phyloP scores from a whole-genome alignment of 2,113 vertebrate genomes.

The Xiphophorus hellerii region DNA sequence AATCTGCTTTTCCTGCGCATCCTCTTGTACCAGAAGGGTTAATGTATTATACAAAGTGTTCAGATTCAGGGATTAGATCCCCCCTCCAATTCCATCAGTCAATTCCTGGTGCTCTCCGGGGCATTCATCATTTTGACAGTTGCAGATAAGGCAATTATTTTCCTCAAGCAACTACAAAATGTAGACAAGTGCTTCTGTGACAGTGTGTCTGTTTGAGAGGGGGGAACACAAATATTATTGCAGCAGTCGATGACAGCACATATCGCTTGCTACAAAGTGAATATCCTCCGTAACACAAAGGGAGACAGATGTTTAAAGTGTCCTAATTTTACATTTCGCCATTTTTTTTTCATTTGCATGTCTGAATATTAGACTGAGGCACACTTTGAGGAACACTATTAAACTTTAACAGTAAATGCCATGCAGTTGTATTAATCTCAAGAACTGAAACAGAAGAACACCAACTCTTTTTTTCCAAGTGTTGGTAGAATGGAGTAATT shows the following conservation, averaged over 20 bases:
- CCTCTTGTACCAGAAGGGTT: conserved; percentile 71
- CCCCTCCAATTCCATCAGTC: conserved; percentile 80
- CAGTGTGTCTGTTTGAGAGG: conserved; percentile 76
- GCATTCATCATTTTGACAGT: conserved; percentile 85
- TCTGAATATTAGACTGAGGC: neutral
- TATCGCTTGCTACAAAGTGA: conserved; percentile 51
- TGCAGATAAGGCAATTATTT: conserved; percentile 85
- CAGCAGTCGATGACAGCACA: conserved; percentile 66
- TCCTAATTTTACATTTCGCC: conserved; percentile 47
- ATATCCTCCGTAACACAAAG: conserved; percentile 68
- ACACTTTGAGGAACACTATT: neutral
- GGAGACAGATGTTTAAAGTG: conserved; percentile 70
- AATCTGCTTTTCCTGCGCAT: conserved; percentile 70
- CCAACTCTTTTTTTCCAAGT: neutral
- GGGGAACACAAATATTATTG: conserved; percentile 71
- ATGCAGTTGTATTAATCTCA: neutral
- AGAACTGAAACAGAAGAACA: neutral
- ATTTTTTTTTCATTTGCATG: conserved; percentile 1
- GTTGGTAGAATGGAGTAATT: neutral
- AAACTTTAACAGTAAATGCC: neutral
- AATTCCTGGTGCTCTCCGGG: conserved; percentile 75
- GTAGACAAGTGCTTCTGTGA: conserved; percentile 80
- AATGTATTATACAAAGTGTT: conserved; percentile 81
- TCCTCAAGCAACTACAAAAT: conserved; percentile 81
- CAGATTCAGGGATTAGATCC: conserved; percentile 78